Evolutionary conservation across 2,113 vertebrate genomes (phyloP), one percentile per base, ranked within the genome.

Genomic region (Ptychochromis oligacanthus): DNA sequence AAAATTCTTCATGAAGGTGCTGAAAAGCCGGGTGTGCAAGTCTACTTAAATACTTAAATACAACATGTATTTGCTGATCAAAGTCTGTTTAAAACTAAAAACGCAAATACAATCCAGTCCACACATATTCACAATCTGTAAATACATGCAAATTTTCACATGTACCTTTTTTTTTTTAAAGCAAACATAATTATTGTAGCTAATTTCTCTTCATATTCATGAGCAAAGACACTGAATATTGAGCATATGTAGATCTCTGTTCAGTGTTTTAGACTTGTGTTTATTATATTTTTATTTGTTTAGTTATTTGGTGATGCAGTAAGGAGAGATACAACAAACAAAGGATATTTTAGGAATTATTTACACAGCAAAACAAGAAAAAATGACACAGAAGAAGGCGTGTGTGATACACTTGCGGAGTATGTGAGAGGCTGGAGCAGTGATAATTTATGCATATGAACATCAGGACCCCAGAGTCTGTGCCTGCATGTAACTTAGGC

Each of bases 401-500:
- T 56, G 67, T 34, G 67, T 72, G 43, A 54, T 8, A 9, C 67
- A 3, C 31, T 54, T 8, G 6, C 43, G 22, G 5, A 55, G 38
- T 75, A 57, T 64, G 80, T 80, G 56, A 67, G 20, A 75, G 36
- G 58, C 64, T 82, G 43, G 75, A 75, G 62, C 55, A 40, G 34
- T 38, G 67, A 52, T 80, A 36, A 86, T 83, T 60, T 38, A 24
- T 84, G 34, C 84, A 79, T 26, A 13, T 84, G 65, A 84, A 15
- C 64, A 87, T 91, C 77, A 93, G 84, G 92, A 93, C 93, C 92
- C 28, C 79, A 38, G 64, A 75, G 65, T 60, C 61, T 24, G 46
- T 87, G 90, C 92, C 88, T 91, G 84, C 86, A 87, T 93, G 92
- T 79, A 84, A 89, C 86, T 74, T 79, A 92, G 93, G 18, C 46